Percentiles rank a stretch among this genome's conserved stretches.
Evolutionary conservation across 1,140 invertebrate genomes (phyloP).

Genomic region (Apis florea): DNA sequence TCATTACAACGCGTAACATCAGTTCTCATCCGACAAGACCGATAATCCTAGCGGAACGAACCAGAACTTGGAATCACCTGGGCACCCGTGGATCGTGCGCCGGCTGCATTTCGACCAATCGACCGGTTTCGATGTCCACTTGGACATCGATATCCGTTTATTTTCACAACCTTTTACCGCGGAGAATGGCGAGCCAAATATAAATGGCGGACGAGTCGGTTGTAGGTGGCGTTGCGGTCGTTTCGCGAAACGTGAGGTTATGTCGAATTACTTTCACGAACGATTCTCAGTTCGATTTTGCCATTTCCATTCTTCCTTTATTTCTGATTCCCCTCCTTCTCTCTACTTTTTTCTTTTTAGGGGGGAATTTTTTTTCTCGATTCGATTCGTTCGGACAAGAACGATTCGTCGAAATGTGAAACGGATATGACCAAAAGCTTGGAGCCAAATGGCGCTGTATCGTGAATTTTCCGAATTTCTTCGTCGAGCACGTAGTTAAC

Average conservation of each 20-base stretch:
- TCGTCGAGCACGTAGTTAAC: neutral
- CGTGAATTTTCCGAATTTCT: neutral
- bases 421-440: neutral
- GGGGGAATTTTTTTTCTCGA: neutral
- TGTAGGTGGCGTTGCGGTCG: neutral
- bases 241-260: slow-evolving; percentile 14
- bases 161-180: slow-evolving; percentile 19
- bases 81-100: too few species aligned
- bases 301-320: neutral
- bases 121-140: neutral
- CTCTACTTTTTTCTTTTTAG: neutral
- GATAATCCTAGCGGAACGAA: slow-evolving; percentile 11
- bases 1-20: neutral
- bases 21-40: slow-evolving; percentile 11
- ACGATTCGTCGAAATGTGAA: neutral
- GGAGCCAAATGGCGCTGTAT: neutral
- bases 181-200: neutral
- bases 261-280: slow-evolving; percentile 31
- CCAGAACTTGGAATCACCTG: slow-evolving; percentile 5
- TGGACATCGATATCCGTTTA: slow-evolving; percentile 38
- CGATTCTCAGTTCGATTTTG: neutral
- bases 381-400: neutral
- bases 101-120: neutral
- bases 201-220: neutral
- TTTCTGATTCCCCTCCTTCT: too few species aligned